Base-by-base conservation (phyloP, 2,888 invertebrate genomes). In the Drosophila mayaguana region DNA sequence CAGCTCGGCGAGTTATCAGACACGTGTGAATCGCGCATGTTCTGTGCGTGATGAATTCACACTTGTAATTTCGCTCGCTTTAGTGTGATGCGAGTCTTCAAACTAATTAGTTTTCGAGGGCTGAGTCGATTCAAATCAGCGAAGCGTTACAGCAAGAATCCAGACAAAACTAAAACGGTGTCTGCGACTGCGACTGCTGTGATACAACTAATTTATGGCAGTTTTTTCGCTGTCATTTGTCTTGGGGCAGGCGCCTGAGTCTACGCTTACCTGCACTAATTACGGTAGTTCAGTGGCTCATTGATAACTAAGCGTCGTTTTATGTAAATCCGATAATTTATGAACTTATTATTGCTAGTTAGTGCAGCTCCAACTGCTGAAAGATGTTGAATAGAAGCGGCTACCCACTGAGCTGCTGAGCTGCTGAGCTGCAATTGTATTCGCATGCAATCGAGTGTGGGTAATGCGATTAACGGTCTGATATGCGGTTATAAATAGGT, bases 271-370 rank as follows among this genome's bases (percentile, higher is more conserved):
- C 60, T 59, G 60, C 22, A 60, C 67, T 89, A 84, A 84, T 84
- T 88, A 76, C 72, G 45, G 86, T 70, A 75, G 78, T 82, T 76
- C 72, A 71, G 25, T 50, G 64, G 55, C 72, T 75, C 82, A 74
- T 89, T 89, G 84, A 89, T 89, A 83, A 75, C 83, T 78, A 77
- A 84, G 59, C 72, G 86, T 55, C 65, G 63, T 73, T 89, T 89
- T 71, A 84, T 82, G 84, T 70, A 75, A 89, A 76, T 69, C 56
- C 63, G 77, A 88, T 88, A 89, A 88, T 89, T 89, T 89, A 89
- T 88, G 79, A 89, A 88, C 83, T 88, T 84, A 88, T 89, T 88
- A 85, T 72, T 28, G 68, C 73, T 79, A 64, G 72, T 72, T 78
- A 72, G 81, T 54, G 56, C 50, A 55, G 42, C 43, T 66, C 46